Evolutionary conservation across 2,113 vertebrate genomes (phyloP).

Genomic region (Tursiops truncatus): DNA sequence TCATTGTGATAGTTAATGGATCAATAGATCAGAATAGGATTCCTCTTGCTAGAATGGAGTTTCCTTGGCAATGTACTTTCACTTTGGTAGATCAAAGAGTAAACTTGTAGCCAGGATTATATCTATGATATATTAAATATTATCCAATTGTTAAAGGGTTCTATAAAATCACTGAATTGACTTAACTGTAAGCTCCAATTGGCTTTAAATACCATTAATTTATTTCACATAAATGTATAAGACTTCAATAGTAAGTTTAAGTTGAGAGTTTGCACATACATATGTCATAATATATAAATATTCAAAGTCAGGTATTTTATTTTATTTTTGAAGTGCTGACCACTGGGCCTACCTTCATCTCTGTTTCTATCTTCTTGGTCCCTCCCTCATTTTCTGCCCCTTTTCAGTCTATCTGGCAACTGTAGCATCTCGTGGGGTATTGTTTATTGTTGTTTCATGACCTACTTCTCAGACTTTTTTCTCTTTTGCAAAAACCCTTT

Average conservation of each 20-base stretch:
- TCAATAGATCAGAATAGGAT: neutral
- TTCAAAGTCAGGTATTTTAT: neutral
- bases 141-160: neutral
- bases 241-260: conserved; percentile 14
- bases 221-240: neutral
- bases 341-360: neutral
- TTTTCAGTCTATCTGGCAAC: neutral
- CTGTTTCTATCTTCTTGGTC: neutral
- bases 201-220: neutral
- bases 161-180: neutral
- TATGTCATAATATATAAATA: neutral
- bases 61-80: neutral
- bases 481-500: neutral
- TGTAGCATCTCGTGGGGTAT: neutral
- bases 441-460: neutral
- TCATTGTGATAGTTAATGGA: neutral
- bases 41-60: neutral
- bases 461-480: neutral
- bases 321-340: neutral
- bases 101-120: neutral
- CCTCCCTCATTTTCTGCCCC: neutral
- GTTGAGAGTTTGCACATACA: neutral
- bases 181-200: neutral
- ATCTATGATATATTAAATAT: neutral
- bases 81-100: neutral